These are phyloP conservation scores for Tringa solitaria DNA, from an alignment of 2,113 vertebrate genomes.

Conservation along the genomic window DNA sequence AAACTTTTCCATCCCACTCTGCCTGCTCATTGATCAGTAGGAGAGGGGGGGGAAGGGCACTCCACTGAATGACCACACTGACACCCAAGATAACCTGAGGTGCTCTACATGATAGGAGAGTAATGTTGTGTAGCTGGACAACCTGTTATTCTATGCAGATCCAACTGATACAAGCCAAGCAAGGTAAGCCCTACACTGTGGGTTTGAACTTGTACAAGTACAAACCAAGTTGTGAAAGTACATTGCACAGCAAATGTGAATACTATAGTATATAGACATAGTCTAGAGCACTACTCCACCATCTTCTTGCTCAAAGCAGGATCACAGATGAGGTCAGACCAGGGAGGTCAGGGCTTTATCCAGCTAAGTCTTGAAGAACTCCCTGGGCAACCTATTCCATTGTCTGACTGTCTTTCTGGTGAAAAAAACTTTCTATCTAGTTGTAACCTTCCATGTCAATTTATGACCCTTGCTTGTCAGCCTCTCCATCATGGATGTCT, in stretches of 20 bases:
- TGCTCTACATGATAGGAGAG: background rate
- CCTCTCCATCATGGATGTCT: background rate
- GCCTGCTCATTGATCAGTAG: background rate
- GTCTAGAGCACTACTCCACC: background rate
- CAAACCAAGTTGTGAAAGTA: background rate
- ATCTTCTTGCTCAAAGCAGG: background rate
- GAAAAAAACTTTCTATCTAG: background rate
- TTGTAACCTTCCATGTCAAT: background rate
- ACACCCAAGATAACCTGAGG: background rate
- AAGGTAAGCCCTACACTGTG: background rate
- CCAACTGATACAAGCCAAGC: background rate
- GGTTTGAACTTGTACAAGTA: background rate
- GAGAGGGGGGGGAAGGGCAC: background rate
- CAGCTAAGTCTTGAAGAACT: background rate
- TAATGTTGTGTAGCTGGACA: background rate
- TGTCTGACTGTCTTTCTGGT: background rate
- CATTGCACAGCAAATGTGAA: background rate
- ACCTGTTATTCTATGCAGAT: accelerated
- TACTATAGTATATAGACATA: background rate
- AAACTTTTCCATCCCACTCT: background rate
- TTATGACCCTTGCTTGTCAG: background rate
- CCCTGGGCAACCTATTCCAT: background rate
- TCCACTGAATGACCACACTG: background rate
- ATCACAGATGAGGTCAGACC: background rate
- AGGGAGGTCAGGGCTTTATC: background rate